These are phyloP conservation scores for Columbina picui DNA, from an alignment of 2,113 vertebrate species.

Conservation along the genomic window DNA sequence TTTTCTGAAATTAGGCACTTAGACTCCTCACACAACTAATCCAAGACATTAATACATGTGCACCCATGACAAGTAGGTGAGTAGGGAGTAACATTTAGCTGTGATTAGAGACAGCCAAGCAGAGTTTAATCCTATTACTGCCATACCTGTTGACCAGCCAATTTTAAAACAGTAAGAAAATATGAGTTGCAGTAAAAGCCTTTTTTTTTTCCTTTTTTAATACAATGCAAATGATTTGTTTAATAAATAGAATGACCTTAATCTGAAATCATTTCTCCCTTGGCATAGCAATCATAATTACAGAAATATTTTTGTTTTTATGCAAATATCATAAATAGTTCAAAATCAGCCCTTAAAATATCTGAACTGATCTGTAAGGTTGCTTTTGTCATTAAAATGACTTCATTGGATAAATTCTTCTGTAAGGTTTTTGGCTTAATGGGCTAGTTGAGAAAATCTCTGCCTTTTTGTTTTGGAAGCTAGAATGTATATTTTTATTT, in stretches of 20 bases:
- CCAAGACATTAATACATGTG: not conserved
- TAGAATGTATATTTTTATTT: not conserved
- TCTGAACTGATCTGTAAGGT: not conserved
- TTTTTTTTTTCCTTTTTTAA: not conserved
- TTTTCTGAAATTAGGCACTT: not conserved
- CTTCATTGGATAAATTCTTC: not conserved
- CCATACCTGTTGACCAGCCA: not conserved
- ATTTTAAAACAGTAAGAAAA: not conserved
- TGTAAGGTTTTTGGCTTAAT: not conserved
- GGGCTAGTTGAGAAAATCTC: not conserved
- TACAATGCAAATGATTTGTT: not conserved
- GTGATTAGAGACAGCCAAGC: not conserved
- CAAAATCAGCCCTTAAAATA: not conserved
- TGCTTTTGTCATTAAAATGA: constrained; percentile 5
- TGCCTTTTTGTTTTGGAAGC: not conserved
- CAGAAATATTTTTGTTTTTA: not conserved
- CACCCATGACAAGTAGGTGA: fast-evolving
- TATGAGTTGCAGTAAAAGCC: not conserved
- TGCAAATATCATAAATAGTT: not conserved
- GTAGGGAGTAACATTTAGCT: not conserved
- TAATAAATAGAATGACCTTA: not conserved
- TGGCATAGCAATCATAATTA: not conserved
- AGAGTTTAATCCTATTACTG: not conserved
- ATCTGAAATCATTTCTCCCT: not conserved
- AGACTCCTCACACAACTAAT: not conserved